A percentile compares a stretch with the other conserved stretches of the same genome.
phyloP scores from a whole-genome alignment of 2,797 vertebrate species.

The Hemibagrus guttatus region DNA sequence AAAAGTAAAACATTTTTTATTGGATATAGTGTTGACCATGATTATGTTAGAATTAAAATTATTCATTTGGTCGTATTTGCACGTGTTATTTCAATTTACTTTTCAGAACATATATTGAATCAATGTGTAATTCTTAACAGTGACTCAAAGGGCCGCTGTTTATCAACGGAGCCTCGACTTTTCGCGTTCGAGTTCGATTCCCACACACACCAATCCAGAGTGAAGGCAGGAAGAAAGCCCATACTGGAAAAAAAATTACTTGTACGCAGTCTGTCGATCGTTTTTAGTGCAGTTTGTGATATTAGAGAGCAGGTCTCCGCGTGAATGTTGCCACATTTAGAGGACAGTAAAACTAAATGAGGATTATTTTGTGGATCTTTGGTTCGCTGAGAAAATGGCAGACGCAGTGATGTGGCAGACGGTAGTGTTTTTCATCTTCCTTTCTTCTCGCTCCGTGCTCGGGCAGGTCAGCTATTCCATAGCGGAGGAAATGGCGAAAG shows the following conservation, averaged over 20 bases:
- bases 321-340: not conserved
- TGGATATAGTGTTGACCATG: not conserved
- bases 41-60: not conserved
- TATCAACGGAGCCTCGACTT: slow-evolving; percentile 26
- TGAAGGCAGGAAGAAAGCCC: not conserved
- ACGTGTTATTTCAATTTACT: not conserved
- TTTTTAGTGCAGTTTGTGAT: not conserved
- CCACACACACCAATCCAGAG: not conserved
- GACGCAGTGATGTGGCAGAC: slow-evolving; percentile 11
- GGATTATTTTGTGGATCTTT: not conserved
- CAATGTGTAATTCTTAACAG: slow-evolving; percentile 24
- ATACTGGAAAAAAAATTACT: not conserved
- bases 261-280: not conserved
- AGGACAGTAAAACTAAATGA: not conserved
- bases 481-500: slow-evolving; percentile 48
- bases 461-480: slow-evolving; percentile 50
- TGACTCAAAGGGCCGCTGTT: slow-evolving; percentile 73
- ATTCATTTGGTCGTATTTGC: not conserved
- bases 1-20: not conserved
- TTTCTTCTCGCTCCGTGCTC: slow-evolving; percentile 22
- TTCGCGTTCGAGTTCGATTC: not conserved
- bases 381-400: slow-evolving; percentile 2
- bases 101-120: not conserved
- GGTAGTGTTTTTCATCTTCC: slow-evolving; percentile 18
- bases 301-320: not conserved